Evolutionary conservation across 2,888 invertebrate genomes (phyloP).

Genomic region (Gymnocheta viridis): DNA sequence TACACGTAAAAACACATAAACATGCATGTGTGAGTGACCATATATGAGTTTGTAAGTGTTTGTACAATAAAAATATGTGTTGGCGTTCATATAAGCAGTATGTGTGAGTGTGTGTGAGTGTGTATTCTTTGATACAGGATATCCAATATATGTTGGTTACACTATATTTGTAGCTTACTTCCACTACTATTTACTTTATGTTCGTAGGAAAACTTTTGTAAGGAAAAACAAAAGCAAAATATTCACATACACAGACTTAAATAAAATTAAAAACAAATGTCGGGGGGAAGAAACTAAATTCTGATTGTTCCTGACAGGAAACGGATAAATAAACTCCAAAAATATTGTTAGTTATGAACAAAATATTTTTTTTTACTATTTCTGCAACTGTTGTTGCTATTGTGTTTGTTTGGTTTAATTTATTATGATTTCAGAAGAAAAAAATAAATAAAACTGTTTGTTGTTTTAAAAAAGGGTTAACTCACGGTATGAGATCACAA

Average conservation of each 20-base stretch:
- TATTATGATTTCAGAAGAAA: slow-evolving; percentile 35
- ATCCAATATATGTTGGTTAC: slow-evolving; percentile 22
- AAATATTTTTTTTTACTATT: slow-evolving; percentile 51
- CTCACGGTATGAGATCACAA: slow-evolving; percentile 40
- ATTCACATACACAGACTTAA: slow-evolving; percentile 14
- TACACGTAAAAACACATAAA: slow-evolving; percentile 18
- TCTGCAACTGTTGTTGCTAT: slow-evolving; percentile 3
- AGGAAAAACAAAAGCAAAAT: not conserved
- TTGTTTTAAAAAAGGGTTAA: slow-evolving; percentile 54
- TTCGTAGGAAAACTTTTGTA: not conserved
- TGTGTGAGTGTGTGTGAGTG: not conserved
- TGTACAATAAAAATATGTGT: slow-evolving; percentile 17
- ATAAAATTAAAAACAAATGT: slow-evolving; percentile 23
- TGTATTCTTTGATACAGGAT: slow-evolving; percentile 33
- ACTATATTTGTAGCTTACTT: slow-evolving; percentile 18
- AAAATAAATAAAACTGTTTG: slow-evolving; percentile 27
- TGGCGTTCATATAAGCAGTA: not conserved
- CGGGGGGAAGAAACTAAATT: slow-evolving; percentile 58
- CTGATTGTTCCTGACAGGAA: slow-evolving; percentile 72
- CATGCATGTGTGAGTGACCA: not conserved
- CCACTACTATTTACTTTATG: not conserved
- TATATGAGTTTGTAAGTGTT: not conserved
- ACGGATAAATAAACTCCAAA: slow-evolving; percentile 70
- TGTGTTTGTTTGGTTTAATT: slow-evolving; percentile 37
- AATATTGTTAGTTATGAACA: slow-evolving; percentile 65